phyloP scores from a whole-genome alignment of 2,888 invertebrate species.

The Norana najaformis region DNA sequence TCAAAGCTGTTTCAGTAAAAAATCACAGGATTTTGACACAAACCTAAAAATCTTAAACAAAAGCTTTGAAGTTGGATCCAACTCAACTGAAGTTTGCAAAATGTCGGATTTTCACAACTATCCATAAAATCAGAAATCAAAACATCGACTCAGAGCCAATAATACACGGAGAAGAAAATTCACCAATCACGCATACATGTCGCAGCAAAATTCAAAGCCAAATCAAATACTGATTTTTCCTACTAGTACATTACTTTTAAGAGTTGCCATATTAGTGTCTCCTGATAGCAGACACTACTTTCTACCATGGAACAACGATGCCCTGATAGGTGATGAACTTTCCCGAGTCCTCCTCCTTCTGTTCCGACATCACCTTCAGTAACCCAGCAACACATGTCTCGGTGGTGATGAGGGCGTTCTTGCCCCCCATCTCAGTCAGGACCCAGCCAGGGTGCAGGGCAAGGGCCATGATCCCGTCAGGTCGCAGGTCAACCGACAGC shows the following conservation, averaged over 20 bases:
- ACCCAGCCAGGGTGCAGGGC: conserved; percentile 90
- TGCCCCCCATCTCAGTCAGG: conserved; percentile 84
- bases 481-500: conserved; percentile 78
- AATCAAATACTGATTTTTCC: neutral
- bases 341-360: conserved; percentile 29
- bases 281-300: neutral
- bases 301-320: conserved; percentile 28
- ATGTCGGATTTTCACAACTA: neutral
- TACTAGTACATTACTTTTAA: neutral
- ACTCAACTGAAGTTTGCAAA: neutral
- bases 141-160: neutral
- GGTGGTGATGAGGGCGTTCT: conserved; percentile 75
- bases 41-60: neutral
- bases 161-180: neutral
- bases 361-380: conserved; percentile 69
- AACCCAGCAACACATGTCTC: conserved; percentile 72
- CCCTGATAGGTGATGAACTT: conserved; percentile 33
- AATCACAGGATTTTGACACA: neutral
- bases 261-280: neutral
- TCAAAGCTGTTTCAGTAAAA: neutral
- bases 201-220: neutral
- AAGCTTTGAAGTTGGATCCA: neutral
- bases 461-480: conserved; percentile 75
- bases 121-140: neutral
- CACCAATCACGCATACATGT: neutral